A percentile compares a stretch with the other conserved stretches of the same genome.
These are phyloP conservation scores for Poeciliopsis paucimaculata DNA, from an alignment of 2,797 vertebrate species.

Conservation along the genomic window DNA sequence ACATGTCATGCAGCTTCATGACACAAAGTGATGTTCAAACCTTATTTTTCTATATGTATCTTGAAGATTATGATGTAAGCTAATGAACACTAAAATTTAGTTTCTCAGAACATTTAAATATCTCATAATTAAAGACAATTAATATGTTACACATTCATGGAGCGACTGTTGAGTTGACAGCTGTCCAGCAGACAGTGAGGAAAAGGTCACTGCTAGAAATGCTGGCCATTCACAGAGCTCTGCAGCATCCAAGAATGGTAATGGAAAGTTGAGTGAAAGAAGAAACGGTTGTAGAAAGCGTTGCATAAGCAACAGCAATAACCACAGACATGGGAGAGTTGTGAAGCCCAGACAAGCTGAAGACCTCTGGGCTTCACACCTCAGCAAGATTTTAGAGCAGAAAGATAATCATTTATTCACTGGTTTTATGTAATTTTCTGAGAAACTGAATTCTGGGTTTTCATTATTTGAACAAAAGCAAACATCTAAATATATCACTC, in stretches of 20 bases:
- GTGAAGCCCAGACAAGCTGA: neutral
- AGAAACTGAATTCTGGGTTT: neutral
- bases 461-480: neutral
- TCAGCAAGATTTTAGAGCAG: neutral
- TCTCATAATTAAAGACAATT: neutral
- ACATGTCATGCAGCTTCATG: neutral
- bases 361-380: neutral
- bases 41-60: neutral
- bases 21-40: neutral
- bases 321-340: neutral
- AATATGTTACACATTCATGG: neutral
- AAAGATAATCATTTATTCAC: neutral
- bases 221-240: neutral
- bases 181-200: neutral
- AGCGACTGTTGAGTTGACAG: neutral
- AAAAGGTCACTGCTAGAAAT: neutral
- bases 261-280: neutral
- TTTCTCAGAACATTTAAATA: slow-evolving; percentile 3
- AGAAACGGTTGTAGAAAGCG: neutral
- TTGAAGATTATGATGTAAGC: neutral
- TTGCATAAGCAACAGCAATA: neutral
- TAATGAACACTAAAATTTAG: neutral
- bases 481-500: neutral
- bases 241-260: neutral
- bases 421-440: neutral